Evolutionary conservation across 2,888 invertebrate species (phyloP).

Genomic region (Rugalucina vietnamica): DNA sequence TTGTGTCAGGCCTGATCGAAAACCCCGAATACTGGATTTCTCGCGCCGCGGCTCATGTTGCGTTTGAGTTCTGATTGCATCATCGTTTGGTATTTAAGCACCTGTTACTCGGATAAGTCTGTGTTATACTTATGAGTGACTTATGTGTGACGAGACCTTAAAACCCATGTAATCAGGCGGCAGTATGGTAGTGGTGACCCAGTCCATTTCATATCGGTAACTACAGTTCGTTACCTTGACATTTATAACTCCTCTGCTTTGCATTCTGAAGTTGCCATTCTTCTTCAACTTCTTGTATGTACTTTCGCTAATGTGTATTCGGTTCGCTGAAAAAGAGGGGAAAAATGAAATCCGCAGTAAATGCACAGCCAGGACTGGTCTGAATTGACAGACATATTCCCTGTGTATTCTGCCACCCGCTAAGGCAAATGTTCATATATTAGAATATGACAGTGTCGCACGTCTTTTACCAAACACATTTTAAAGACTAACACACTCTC

Average conservation of each 20-base stretch:
- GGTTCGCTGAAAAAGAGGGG: slow-evolving; percentile 55
- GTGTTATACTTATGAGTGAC: not conserved
- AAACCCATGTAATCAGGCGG: too few species aligned
- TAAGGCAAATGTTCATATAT: not conserved
- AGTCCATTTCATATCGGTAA: not conserved
- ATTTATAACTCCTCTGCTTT: slow-evolving; percentile 58
- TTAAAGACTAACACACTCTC: not conserved
- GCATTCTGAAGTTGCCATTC: slow-evolving; percentile 56
- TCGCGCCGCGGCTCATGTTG: too few species aligned
- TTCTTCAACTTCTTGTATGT: slow-evolving; percentile 52
- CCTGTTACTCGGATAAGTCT: not conserved
- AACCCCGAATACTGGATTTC: too few species aligned
- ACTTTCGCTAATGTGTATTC: slow-evolving; percentile 64
- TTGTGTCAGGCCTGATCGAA: too few species aligned
- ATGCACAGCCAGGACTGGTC: not conserved
- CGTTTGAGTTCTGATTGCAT: not conserved
- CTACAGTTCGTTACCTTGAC: slow-evolving; percentile 52
- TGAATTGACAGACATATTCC: not conserved
- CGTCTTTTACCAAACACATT: not conserved
- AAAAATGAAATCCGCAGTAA: not conserved
- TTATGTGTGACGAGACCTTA: too few species aligned
- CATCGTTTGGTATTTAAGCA: not conserved
- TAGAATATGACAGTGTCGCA: not conserved
- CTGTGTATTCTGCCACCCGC: not conserved
- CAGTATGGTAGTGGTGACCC: too few species aligned